Conservation (phyloP, 1,140 invertebrate genomes). For the Prorops nasuta region DNA sequence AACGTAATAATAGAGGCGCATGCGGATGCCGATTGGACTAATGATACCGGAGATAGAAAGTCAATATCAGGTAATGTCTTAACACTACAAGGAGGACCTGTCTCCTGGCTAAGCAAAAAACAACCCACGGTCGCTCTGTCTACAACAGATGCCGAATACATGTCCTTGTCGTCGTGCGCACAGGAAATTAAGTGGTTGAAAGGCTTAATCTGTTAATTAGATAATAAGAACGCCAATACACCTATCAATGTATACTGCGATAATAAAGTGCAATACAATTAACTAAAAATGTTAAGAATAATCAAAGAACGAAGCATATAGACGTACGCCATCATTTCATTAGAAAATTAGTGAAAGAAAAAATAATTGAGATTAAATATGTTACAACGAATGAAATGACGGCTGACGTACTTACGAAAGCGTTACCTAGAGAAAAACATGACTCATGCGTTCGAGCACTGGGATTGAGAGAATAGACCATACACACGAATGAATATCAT, state of each 20-base stretch:
- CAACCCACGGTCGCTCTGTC: conserved; percentile 28
- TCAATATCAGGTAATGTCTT: conserved; percentile 27
- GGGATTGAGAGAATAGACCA: no score
- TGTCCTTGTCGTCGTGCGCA: conserved; percentile 22
- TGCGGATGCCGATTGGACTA: conserved; percentile 47
- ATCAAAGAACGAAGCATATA: conserved; percentile 34
- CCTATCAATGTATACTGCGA: conserved; percentile 23
- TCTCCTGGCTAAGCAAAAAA: conserved; percentile 18
- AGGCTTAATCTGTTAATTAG: conserved; percentile 3
- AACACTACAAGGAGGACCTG: conserved; percentile 12
- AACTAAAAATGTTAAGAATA: conserved; percentile 31
- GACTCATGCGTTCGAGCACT: not conserved
- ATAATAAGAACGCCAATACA: not conserved
- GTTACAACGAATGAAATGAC: conserved; percentile 25
- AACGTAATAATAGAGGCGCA: conserved; percentile 22
- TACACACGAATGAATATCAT: not conserved
- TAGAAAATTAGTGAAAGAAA: conserved; percentile 8
- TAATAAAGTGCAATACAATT: conserved; percentile 40
- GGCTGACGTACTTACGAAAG: conserved; percentile 29
- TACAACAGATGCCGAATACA: conserved; percentile 45
- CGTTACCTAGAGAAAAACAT: not conserved
- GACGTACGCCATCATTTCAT: conserved; percentile 31
- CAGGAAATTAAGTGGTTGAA: conserved; percentile 15
- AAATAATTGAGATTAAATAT: conserved; percentile 18
- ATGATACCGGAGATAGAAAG: conserved; percentile 23